These are phyloP conservation scores for Limnothrissa miodon DNA, from an alignment of 2,113 vertebrate species.

Conservation along the genomic window DNA sequence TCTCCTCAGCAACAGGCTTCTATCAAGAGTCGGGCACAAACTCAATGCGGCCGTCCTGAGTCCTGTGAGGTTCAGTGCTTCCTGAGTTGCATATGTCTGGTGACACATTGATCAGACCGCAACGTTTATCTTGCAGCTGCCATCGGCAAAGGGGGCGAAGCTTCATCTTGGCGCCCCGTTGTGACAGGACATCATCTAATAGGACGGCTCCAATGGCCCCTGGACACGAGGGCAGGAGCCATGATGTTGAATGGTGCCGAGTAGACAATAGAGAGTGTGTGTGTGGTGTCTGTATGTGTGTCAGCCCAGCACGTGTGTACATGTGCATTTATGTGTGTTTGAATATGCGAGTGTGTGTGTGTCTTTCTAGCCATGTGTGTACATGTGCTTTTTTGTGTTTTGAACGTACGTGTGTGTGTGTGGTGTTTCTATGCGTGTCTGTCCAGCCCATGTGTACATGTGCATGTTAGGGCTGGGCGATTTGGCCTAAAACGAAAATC, in stretches of 20 bases:
- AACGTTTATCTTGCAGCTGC: neutral
- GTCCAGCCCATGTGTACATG: no score
- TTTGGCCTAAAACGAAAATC: no score
- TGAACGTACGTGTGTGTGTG: no score
- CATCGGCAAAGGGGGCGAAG: neutral
- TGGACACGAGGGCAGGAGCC: neutral
- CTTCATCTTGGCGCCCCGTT: neutral
- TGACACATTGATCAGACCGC: neutral
- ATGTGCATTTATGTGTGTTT: no score
- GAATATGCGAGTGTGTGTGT: neutral
- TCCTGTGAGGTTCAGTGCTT: neutral
- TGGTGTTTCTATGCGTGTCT: no score
- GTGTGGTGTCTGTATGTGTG: neutral
- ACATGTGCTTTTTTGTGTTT: neutral
- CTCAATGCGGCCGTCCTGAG: neutral
- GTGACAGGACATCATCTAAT: neutral
- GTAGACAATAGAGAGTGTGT: neutral
- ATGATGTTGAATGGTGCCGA: neutral
- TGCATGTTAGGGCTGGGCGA: no score
- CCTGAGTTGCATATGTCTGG: slow-evolving; percentile 7
- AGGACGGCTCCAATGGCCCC: neutral
- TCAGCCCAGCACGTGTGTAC: neutral
- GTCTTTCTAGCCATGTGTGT: neutral
- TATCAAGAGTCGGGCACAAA: neutral
- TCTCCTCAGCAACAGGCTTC: neutral